Evolutionary conservation across 2,113 vertebrate genomes (phyloP), one percentile per base, ranked within the genome.

Genomic region (Vulpes vulpes): DNA sequence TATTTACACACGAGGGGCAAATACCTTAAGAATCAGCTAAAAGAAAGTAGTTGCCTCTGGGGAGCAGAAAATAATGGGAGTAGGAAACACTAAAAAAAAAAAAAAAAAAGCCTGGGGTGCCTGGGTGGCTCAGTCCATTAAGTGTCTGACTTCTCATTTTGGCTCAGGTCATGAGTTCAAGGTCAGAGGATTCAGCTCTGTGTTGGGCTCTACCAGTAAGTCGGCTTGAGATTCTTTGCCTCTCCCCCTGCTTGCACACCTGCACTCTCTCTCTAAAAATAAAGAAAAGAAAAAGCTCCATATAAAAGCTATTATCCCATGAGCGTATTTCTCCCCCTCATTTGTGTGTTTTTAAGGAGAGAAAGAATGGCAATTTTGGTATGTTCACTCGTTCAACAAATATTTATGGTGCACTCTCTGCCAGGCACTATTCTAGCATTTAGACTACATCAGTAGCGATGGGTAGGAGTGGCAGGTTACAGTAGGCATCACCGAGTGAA

Each of bases 331-430:
- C 53, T n/a, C 35, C 32, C 8, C n/a, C 32, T 17, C 62, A 16
- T 83, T 5, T 38, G 51, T 82, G 8, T 38, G 89, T 86, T 60
- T 90, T 89, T 89, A 94, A 97, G 64, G 64, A 95, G 23, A 87
- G 55, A 65, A 93, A 60, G 76, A 81, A 87, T n/a, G 69, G 30
- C 17, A 82, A 84, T 88, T 95, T 80, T 67, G 49, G 88, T 81
- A 80, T 74, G 55, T 92, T 96, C 51, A 60, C 92, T 94, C 71
- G 92, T 62, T 89, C 27, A 81, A 64, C 62, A 79, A 57, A 62
- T 89, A 80, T 35, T 67, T 55, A 76, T 5, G 0, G 30, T 76
- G n/a, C 71, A 64, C 32, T 79, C 14, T 90, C 64, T 16, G 89
- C 30, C n/a, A 35, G n/a, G 79, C 25, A 76, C 11, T 85, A 71